These are phyloP conservation scores for Orchesella cincta DNA, from an alignment of 1,140 invertebrate species.

Conservation along the genomic window DNA sequence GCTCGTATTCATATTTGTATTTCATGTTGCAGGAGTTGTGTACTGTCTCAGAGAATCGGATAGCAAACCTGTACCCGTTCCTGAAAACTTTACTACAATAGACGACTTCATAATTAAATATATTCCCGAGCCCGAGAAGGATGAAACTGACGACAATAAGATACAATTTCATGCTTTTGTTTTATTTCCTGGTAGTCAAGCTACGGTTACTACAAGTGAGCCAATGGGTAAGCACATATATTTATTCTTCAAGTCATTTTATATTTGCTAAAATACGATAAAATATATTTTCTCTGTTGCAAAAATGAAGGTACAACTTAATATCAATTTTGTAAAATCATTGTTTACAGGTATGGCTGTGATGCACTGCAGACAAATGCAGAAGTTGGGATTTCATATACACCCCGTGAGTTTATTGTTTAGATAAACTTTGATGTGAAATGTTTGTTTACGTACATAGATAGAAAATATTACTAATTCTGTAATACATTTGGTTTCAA, in stretches of 20 bases:
- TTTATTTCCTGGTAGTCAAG: slow-evolving; percentile 1
- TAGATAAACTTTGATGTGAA: neutral
- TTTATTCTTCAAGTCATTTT: neutral
- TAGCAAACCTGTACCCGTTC: neutral
- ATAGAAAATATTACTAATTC: neutral
- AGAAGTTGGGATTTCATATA: neutral
- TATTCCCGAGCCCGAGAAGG: neutral
- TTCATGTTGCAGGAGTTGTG: neutral
- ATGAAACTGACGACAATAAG: neutral
- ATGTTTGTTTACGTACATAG: neutral
- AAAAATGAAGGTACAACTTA: neutral
- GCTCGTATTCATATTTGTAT: neutral
- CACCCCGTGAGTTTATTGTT: slow-evolving; percentile 3
- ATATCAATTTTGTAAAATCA: neutral
- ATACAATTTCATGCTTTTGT: slow-evolving; percentile 10
- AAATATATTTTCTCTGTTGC: neutral
- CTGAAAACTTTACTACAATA: neutral
- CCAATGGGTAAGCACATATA: neutral
- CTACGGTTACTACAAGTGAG: neutral
- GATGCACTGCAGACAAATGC: neutral
- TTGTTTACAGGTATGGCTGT: neutral
- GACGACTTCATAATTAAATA: slow-evolving; percentile 18
- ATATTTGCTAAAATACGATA: too few species aligned
- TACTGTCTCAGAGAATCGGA: neutral
- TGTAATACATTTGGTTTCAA: neutral